Base-by-base conservation (phyloP, 2,888 invertebrate genomes). In the Rutpela maculata region DNA sequence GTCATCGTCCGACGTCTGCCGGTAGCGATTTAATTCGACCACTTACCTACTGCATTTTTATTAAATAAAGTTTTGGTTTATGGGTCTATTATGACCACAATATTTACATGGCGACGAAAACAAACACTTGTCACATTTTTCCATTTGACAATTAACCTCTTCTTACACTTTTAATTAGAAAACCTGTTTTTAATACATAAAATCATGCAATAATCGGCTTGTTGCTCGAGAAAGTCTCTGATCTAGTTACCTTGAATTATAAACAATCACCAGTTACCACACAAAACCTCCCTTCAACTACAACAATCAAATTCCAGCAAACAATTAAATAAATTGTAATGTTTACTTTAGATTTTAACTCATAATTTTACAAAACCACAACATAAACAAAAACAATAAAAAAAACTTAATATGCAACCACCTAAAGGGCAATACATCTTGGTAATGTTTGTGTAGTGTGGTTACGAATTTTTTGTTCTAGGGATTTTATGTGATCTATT, bases 1-100 rank as follows among this genome's bases (percentile, higher is more conserved):
- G 82, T 83, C 81, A 82, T 82, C 81, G 84, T 77, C 84, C 84
- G 80, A 80, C 81, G 84, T 77, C 84, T 84, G 80, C 74, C 66
- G 76, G 38, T 65, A 73, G 63, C 71, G 66, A 69, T 68, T 35
- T 55, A 67, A 74, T 60, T 75, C 63, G 65, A 69, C 73, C 62
- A 57, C 63, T 35, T 56, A 17, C 35, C 62, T 17, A 35, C 35
- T 63, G 15, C 1, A 17, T 35, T 63, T 63, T 35, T 9, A 35
- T 62, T 26, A 62, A 31, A 18, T 22, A 19, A 1, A n/a, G 18
- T 38, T 38, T 43, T 35, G 9, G 9, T 3, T 35, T 35, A 35
- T 35, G 9, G 31, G 2, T 2, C 12, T 43, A 15, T 12, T 12
- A 11, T 15, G 38, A 50, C 2, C 7, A 50, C 50, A 50, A 50